These are phyloP conservation scores for Lasioglossum morio DNA, from an alignment of 2,888 invertebrate genomes.

Conservation along the genomic window DNA sequence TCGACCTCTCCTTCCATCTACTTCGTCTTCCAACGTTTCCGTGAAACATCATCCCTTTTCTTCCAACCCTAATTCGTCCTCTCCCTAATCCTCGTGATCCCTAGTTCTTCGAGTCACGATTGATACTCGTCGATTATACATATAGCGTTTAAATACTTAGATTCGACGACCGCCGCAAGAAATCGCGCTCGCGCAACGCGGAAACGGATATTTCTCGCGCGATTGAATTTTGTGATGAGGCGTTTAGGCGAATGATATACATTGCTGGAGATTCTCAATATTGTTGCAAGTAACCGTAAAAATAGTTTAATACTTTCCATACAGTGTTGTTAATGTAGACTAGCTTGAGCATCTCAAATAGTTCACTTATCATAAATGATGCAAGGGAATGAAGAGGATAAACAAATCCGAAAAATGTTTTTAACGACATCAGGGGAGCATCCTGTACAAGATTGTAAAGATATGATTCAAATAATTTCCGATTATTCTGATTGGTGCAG, in stretches of 20 bases:
- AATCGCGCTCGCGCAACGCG: not conserved
- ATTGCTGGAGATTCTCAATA: not conserved
- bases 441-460: not conserved
- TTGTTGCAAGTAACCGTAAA: not conserved
- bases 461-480: not conserved
- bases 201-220: not conserved
- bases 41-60: not conserved
- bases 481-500: not conserved
- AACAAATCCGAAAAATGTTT: not conserved
- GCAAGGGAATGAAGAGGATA: not conserved
- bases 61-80: not conserved
- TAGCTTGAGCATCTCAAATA: not conserved
- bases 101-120: not conserved
- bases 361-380: not conserved
- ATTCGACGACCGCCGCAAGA: conserved; percentile 13
- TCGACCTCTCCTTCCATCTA: conserved; percentile 18
- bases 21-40: conserved; percentile 9
- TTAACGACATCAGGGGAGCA: too few relatives aligned
- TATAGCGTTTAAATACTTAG: conserved; percentile 32
- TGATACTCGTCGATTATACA: not conserved
- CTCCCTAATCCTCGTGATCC: not conserved
- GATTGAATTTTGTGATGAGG: not conserved
- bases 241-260: not conserved
- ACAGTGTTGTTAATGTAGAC: not conserved
- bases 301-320: not conserved